These are phyloP conservation scores for Napeogenes inachia DNA, from an alignment of 2,888 invertebrate species.

Conservation along the genomic window DNA sequence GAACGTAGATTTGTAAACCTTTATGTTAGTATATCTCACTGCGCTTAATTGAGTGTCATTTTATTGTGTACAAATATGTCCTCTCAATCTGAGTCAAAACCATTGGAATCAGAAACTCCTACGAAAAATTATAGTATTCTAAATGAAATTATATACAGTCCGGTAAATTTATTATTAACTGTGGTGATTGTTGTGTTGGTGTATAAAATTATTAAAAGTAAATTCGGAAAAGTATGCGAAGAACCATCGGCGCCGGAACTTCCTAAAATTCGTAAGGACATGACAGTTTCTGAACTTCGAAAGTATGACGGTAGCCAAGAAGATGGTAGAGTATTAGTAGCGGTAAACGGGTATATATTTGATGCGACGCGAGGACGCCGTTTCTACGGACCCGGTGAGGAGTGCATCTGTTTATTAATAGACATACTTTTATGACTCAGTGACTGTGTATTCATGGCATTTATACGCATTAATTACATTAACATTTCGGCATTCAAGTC, in stretches of 20 bases:
- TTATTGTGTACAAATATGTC: slow-evolving; percentile 46
- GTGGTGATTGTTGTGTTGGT: slow-evolving; percentile 80
- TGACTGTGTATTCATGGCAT: slow-evolving; percentile 30
- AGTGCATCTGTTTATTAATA: slow-evolving; percentile 63
- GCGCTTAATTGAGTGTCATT: slow-evolving; percentile 28
- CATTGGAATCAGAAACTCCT: slow-evolving; percentile 36
- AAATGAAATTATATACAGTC: slow-evolving; percentile 78
- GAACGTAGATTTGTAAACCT: slow-evolving; percentile 37
- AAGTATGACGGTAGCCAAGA: slow-evolving; percentile 90
- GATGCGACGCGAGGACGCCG: slow-evolving; percentile 94
- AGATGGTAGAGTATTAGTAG: slow-evolving; percentile 93
- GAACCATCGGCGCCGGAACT: slow-evolving; percentile 62
- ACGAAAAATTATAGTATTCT: slow-evolving; percentile 55
- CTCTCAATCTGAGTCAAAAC: slow-evolving; percentile 52
- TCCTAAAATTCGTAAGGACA: slow-evolving; percentile 92
- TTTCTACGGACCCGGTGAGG: slow-evolving; percentile 95
- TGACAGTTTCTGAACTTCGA: slow-evolving; percentile 91
- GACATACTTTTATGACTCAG: slow-evolving; percentile 44
- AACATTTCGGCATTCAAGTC: slow-evolving; percentile 12
- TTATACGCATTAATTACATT: slow-evolving; percentile 37
- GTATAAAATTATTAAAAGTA: slow-evolving; percentile 80
- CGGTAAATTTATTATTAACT: slow-evolving; percentile 81
- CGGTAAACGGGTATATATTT: slow-evolving; percentile 96
- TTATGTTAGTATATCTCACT: slow-evolving; percentile 40
- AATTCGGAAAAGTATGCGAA: slow-evolving; percentile 48